Conservation (phyloP, 2,888 invertebrate genomes). For the Orthonevra nobilis region DNA sequence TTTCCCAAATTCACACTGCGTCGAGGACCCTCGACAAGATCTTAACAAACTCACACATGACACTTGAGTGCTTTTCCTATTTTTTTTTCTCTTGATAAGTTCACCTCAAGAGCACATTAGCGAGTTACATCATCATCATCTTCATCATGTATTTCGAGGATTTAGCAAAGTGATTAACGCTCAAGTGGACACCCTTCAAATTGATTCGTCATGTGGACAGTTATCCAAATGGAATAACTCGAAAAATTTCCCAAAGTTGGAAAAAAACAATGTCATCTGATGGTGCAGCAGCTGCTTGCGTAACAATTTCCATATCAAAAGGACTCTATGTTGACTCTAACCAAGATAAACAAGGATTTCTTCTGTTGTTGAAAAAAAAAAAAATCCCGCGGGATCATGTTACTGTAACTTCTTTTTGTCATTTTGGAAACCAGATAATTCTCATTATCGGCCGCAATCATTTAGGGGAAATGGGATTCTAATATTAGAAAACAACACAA, state of each 20-base stretch:
- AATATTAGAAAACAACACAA: slow-evolving; percentile 62
- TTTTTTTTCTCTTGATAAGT: slow-evolving; percentile 36
- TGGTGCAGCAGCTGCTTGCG: slow-evolving; percentile 42
- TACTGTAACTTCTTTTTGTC: slow-evolving; percentile 19
- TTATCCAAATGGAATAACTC: slow-evolving; percentile 14
- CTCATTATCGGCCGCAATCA: slow-evolving; percentile 54
- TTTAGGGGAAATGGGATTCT: slow-evolving; percentile 18
- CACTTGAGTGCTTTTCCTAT: slow-evolving; percentile 60
- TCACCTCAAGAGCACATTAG: slow-evolving; percentile 66
- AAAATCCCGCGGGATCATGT: slow-evolving; percentile 59
- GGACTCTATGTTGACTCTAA: slow-evolving; percentile 30
- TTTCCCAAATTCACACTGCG: slow-evolving; percentile 22
- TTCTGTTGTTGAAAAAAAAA: slow-evolving; percentile 2
- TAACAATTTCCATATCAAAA: slow-evolving; percentile 53
- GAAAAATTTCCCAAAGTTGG: slow-evolving; percentile 6
- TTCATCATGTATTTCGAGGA: not conserved
- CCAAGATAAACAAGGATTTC: too few relatives aligned
- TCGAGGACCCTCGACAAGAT: slow-evolving; percentile 47
- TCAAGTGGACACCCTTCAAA: slow-evolving; percentile 55
- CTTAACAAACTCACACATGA: slow-evolving; percentile 63
- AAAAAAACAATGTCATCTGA: slow-evolving; percentile 43
- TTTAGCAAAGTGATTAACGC: slow-evolving; percentile 38
- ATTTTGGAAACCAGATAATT: slow-evolving; percentile 60
- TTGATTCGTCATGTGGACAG: not conserved
- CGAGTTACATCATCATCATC: slow-evolving; percentile 55